Percentiles rank a stretch among this genome's conserved stretches.
These are phyloP conservation scores for Drosophila nasuta DNA, from an alignment of 1,140 invertebrate genomes.

Conservation along the genomic window DNA sequence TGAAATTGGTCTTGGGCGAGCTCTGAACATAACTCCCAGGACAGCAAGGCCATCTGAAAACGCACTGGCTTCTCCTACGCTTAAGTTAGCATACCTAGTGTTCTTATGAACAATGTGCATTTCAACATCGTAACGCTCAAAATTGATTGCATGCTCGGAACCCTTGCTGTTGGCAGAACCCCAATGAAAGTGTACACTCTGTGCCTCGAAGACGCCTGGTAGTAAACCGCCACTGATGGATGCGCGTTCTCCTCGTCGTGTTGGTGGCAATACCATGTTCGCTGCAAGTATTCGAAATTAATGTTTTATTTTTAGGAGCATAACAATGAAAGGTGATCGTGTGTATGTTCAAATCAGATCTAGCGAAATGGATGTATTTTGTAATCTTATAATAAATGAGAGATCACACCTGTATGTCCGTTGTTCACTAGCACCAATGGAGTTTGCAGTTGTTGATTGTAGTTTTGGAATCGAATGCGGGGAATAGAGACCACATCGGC, in stretches of 20 bases:
- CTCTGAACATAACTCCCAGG: constrained; percentile 59
- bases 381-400: not conserved
- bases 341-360: no score
- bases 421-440: constrained; percentile 60
- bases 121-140: constrained; percentile 64
- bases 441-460: constrained; percentile 44
- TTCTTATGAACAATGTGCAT: constrained; percentile 81
- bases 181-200: constrained; percentile 90
- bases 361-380: no score
- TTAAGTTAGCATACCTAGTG: constrained; percentile 28
- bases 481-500: constrained; percentile 14
- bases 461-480: constrained; percentile 55
- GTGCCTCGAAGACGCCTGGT: constrained; percentile 87
- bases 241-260: constrained; percentile 78
- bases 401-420: constrained; percentile 62
- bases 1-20: not conserved
- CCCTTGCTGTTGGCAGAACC: constrained; percentile 67
- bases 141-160: constrained; percentile 68
- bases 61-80: constrained; percentile 46
- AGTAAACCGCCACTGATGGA: constrained; percentile 88
- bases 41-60: constrained; percentile 67
- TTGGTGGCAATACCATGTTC: constrained; percentile 54
- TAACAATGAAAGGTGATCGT: no score
- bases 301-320: no score
- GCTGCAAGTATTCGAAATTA: constrained; percentile 23